These are phyloP conservation scores for Platyura marginata DNA, from an alignment of 1,140 invertebrate species.

Conservation along the genomic window DNA sequence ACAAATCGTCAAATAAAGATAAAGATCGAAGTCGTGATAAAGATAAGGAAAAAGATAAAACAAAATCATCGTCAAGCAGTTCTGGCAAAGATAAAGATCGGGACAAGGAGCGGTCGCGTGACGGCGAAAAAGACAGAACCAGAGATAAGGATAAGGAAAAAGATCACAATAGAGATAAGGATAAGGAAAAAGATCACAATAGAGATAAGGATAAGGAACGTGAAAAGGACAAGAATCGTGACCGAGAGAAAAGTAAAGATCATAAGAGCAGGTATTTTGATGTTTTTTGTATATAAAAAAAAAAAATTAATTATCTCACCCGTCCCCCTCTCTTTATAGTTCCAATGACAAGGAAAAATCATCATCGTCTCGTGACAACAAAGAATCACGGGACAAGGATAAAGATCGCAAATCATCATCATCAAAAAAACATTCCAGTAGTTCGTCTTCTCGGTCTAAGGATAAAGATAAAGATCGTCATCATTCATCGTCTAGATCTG, in stretches of 20 bases:
- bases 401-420: constrained; percentile 27
- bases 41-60: constrained; percentile 19
- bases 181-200: constrained; percentile 15
- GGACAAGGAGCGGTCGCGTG: constrained; percentile 12
- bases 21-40: constrained; percentile 28
- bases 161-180: constrained; percentile 12
- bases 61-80: constrained; percentile 13
- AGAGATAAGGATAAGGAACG: constrained; percentile 22
- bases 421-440: constrained; percentile 25
- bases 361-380: constrained; percentile 26
- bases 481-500: constrained; percentile 13
- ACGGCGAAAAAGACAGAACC: constrained; percentile 26
- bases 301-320: too few species aligned
- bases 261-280: constrained; percentile 20
- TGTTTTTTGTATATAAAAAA: neutral
- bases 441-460: constrained; percentile 20
- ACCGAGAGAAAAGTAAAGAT: constrained; percentile 16
- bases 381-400: constrained; percentile 29
- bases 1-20: constrained; percentile 15
- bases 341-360: constrained; percentile 31
- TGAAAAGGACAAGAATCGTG: constrained; percentile 1
- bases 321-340: too few species aligned
- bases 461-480: constrained; percentile 27
- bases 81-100: constrained; percentile 24
- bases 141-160: constrained; percentile 26